phyloP scores from a whole-genome alignment of 2,888 invertebrate species.

The Athrips mouffetella region DNA sequence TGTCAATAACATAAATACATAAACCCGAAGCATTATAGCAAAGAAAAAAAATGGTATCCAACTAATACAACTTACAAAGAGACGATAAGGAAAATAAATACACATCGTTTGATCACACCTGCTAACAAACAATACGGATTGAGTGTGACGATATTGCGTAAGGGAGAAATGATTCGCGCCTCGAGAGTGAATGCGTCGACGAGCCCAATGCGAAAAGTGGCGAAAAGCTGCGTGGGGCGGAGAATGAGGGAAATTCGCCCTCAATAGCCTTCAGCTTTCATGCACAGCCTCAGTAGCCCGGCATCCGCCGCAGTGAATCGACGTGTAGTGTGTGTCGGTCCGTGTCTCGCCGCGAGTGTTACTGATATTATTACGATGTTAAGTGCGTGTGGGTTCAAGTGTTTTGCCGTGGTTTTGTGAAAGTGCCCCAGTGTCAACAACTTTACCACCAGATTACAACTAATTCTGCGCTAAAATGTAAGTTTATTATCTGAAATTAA shows the following conservation, averaged over 20 bases:
- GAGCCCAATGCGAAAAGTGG: conserved; percentile 34
- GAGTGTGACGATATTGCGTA: conserved; percentile 10
- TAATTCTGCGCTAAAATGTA: conserved; percentile 42
- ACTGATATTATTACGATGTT: conserved; percentile 63
- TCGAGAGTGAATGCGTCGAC: conserved; percentile 28
- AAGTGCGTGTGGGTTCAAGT: conserved; percentile 47
- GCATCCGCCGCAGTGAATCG: conserved; percentile 50
- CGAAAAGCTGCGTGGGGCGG: conserved; percentile 27
- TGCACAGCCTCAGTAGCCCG: conserved; percentile 52
- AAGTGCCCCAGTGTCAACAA: conserved; percentile 37
- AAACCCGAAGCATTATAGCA: too few relatives aligned
- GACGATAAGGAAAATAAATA: background rate
- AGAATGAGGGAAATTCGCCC: conserved; percentile 40
- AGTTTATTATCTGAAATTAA: conserved; percentile 25
- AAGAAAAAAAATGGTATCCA: too few relatives aligned
- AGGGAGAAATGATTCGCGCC: conserved; percentile 26
- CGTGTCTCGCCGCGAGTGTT: conserved; percentile 45
- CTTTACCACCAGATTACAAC: conserved; percentile 29
- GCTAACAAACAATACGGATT: conserved; percentile 10
- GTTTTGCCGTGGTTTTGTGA: conserved; percentile 41
- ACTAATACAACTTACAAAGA: background rate
- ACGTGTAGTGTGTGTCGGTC: conserved; percentile 39
- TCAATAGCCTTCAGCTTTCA: conserved; percentile 24
- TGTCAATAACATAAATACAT: too few relatives aligned
- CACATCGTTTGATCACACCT: conserved; percentile 6